A percentile compares a stretch with the other conserved stretches of the same genome.
phyloP scores from a whole-genome alignment of 2,888 invertebrate species.

The Clostera curtula region DNA sequence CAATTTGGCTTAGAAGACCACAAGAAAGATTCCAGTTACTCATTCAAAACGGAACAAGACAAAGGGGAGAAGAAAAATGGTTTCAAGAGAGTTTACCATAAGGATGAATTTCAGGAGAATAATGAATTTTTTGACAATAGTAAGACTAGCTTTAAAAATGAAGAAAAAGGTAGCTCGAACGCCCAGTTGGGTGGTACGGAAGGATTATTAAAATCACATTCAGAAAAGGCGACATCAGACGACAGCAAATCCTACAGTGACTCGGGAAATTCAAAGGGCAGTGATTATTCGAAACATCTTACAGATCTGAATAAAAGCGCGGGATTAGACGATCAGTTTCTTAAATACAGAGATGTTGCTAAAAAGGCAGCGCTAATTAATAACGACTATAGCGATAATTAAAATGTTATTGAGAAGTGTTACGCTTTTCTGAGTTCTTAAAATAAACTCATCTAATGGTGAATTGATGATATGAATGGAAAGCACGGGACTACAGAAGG shows the following conservation, averaged over 20 bases:
- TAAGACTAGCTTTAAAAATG: constrained; percentile 33
- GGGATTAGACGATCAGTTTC: constrained; percentile 27
- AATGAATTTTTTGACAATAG: constrained; percentile 57
- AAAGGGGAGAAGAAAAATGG: constrained; percentile 54
- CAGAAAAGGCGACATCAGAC: constrained; percentile 30
- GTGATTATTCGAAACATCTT: constrained; percentile 27
- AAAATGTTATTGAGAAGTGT: background rate
- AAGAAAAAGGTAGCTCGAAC: constrained; percentile 38
- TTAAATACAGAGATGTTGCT: constrained; percentile 40
- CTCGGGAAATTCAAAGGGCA: constrained; percentile 23
- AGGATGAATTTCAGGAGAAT: constrained; percentile 60
- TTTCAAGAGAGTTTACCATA: constrained; percentile 54
- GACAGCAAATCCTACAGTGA: constrained; percentile 26
- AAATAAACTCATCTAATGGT: no score
- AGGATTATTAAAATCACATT: constrained; percentile 36
- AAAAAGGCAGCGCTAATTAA: constrained; percentile 37
- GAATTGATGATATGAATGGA: no score
- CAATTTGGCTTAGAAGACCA: constrained; percentile 48
- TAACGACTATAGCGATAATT: constrained; percentile 31
- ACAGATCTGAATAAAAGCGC: constrained; percentile 24
- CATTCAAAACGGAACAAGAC: constrained; percentile 36
- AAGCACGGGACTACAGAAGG: no score
- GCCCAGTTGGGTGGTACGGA: constrained; percentile 38
- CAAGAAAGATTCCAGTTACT: constrained; percentile 35
- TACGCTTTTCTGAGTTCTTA: no score